Evolutionary conservation across 2,113 vertebrate species (phyloP), one percentile per base, ranked within the genome.

Genomic region (Hippolais icterina): DNA sequence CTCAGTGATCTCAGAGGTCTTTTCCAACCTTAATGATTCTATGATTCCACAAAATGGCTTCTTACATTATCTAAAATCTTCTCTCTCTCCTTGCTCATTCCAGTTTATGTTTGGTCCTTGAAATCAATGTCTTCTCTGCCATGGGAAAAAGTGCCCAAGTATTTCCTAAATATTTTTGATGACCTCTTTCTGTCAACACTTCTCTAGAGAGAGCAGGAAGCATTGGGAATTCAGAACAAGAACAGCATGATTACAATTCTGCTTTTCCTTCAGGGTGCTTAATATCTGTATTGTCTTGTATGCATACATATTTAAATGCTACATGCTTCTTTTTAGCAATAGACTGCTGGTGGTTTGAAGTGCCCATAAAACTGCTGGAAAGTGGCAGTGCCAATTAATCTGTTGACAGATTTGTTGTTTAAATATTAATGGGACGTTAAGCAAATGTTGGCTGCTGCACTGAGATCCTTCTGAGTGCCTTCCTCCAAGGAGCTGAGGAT

Each of bases 361-460:
- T 85, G 57, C 85, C 46, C 84, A 94, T 95, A 94, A 96, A 97
- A 93, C 95, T 94, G 93, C 87, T 97, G 97, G 94, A 56, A 96
- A 68, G 93, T 92, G 88, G 77, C 91, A 86, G 69, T 91, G 93
- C 93, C 96, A 96, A 97, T 97, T 97, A 97, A 97, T 97, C 93
- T 96, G 92, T 94, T 96, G 96, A 94, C 95, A 96, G 95, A 97
- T 96, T 96, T 97, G 96, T 93, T 96, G 81, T 96, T 97, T 97
- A 96, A 97, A 97, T 97, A 97, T 97, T 96, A 96, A 93, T 39
- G 15, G 93, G 83, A 93, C 3, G 2, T 94, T 93, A 96, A 96
- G 82, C 93, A 95, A 97, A 96, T 71, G 72, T 94, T 97, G 93
- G 64, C 87, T 89, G 68, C 52, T 42, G 49, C 68, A 63, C 77